Percentiles rank a stretch among this genome's conserved stretches.
phyloP scores from a whole-genome alignment of 1,140 invertebrate genomes.

The Drosophila kikkawai region DNA sequence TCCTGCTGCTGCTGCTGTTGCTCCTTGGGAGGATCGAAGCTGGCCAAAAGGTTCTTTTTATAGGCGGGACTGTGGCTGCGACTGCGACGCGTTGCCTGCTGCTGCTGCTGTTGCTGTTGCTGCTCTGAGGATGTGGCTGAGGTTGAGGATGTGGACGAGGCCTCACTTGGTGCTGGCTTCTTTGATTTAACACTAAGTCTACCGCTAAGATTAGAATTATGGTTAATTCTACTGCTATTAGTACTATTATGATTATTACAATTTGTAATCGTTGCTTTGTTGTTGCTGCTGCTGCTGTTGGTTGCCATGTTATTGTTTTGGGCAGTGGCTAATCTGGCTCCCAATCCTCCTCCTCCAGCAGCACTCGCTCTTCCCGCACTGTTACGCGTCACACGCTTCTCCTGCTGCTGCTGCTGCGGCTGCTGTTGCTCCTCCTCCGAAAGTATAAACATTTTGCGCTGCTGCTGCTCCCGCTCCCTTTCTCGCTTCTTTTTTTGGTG shows the following conservation, averaged over 20 bases:
- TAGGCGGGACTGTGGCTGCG: constrained; percentile 68
- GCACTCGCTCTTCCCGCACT: constrained; percentile 60
- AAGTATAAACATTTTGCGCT: constrained; percentile 19
- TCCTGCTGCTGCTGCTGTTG: constrained; percentile 17
- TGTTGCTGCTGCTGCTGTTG: constrained; percentile 44
- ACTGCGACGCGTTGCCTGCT: constrained; percentile 56
- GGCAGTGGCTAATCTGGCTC: constrained; percentile 58
- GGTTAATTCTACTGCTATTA: constrained; percentile 75
- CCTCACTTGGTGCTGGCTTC: constrained; percentile 59
- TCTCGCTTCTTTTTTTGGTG: constrained; percentile 20
- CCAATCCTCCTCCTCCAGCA: constrained; percentile 25
- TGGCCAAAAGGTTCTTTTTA: constrained; percentile 80
- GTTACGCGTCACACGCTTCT: constrained; percentile 72
- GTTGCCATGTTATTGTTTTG: constrained; percentile 57
- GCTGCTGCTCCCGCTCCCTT: constrained; percentile 31
- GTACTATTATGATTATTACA: constrained; percentile 81
- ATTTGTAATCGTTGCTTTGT: constrained; percentile 78
- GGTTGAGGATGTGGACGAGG: constrained; percentile 45
- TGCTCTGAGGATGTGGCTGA: constrained; percentile 36
- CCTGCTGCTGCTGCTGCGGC: constrained; percentile 20
- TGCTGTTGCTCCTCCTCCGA: constrained; percentile 6
- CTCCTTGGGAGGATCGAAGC: constrained; percentile 56
- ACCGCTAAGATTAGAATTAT: constrained; percentile 73
- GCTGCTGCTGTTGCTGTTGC: constrained; percentile 51
- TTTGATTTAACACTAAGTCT: constrained; percentile 71